Evolutionary conservation across 2,888 invertebrate species (phyloP), one percentile per base, ranked within the genome.

Genomic region (Desoria tigrina): DNA sequence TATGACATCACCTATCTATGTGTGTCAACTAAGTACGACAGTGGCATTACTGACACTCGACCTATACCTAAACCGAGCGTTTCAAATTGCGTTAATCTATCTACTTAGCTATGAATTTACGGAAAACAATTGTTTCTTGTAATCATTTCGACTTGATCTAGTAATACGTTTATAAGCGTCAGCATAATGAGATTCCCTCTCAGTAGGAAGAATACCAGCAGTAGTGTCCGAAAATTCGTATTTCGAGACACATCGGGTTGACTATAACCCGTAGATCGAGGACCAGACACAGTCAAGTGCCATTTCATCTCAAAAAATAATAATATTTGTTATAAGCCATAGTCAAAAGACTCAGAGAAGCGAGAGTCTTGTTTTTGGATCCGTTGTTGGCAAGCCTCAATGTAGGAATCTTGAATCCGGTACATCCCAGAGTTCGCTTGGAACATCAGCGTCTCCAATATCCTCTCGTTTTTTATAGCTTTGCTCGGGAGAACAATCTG

Each of bases 371-470:
- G 92, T 81, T 91, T 91, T 81, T 91, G 89, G 78, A 93, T 84
- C 77, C 89, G 86, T 80, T 89, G 89, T 78, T 92, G 90, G 80
- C 92, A 94, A 76, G 90, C 92, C 81, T 92, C 90, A 78, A 94
- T 82, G 78, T 90, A 90, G 76, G 88, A 87, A 80, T 93, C 92
- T 79, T 93, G 91, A 79, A 94, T 90, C 67, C 93, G 85, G 82
- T 93, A 94, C 85, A 93, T 93, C 51, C 94, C 94, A 1, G 91
- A 88, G 81, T 92, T 93, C 59, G 94, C 94, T 82, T 94, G 94
- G 81, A 89, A 90, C 90, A 93, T 92, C 55, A 94, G 84, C 3
- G 94, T 94, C 80, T 94, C 93, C 78, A 94, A 83, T 76, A 94
- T 94, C 63, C 90, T 85, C 81, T 94, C 94, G 81, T 94, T 93